Conservation (phyloP, 1,140 invertebrate species). For the Ooceraea biroi region DNA sequence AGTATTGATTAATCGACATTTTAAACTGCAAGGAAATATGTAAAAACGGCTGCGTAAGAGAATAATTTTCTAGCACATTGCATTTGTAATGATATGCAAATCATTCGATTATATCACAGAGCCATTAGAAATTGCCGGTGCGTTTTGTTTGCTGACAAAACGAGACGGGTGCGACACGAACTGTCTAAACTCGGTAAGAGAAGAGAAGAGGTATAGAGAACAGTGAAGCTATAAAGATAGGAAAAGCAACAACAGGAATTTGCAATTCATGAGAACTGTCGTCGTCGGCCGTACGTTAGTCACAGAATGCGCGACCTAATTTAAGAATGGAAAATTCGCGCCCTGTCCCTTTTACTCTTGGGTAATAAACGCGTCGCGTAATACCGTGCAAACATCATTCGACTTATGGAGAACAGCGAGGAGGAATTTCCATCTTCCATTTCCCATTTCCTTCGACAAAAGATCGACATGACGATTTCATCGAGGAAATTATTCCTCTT, state of each 20-base stretch:
- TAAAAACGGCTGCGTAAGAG: not conserved
- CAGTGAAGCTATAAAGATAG: conserved; percentile 28
- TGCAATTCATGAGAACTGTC: conserved; percentile 69
- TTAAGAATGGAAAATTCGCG: conserved; percentile 65
- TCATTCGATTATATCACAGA: conserved; percentile 25
- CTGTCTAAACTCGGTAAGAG: conserved; percentile 19
- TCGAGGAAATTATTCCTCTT: not conserved
- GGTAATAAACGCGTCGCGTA: conserved; percentile 57
- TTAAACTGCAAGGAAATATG: not conserved
- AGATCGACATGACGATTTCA: conserved; percentile 17
- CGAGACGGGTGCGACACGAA: conserved; percentile 34
- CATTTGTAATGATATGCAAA: conserved; percentile 22
- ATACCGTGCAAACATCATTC: conserved; percentile 56
- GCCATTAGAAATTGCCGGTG: conserved; percentile 2
- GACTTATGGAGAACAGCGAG: conserved; percentile 47
- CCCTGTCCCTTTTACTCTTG: conserved; percentile 25
- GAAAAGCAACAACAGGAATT: conserved; percentile 61
- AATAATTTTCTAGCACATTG: not conserved
- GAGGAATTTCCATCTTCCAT: conserved; percentile 42
- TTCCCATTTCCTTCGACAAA: conserved; percentile 21
- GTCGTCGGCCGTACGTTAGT: conserved; percentile 57
- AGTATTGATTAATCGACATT: not conserved
- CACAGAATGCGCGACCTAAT: conserved; percentile 69
- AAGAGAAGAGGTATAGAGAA: no score
- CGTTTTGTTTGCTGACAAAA: conserved; percentile 53